Evolutionary conservation across 1,140 invertebrate genomes (phyloP), one percentile per base, ranked within the genome.

Genomic region (Trypoxylus dichotomus): DNA sequence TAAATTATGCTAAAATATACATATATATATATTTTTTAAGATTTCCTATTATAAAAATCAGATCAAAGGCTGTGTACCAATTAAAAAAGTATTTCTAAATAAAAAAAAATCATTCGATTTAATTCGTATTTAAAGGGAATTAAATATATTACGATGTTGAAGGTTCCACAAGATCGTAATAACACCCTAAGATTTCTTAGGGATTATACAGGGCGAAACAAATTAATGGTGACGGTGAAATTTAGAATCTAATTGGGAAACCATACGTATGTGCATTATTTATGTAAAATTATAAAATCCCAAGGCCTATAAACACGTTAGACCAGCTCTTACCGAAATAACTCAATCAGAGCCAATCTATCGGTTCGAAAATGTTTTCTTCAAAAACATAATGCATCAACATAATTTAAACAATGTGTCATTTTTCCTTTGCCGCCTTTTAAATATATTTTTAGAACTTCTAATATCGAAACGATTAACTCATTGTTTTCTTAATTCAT

Each of bases 381-480:
- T 63, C 7, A 11, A 63, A 63, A 63, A 63, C 24, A 25, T 63
- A 63, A 63, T 63, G 60, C 60, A 63, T 63, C 19, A 63, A 11
- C n/a, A 13, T 25, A 19, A 63, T 63, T 63, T 63, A 63, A 63
- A 27, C 60, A 63, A 11, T 3, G 10, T 27, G 60, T 63, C 60
- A 63, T 21, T 63, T 63, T 11, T 24, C 10, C 19, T 19, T 19
- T 24, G 5, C 24, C 3, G 10, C 60, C 19, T 63, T 24, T 25
- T 19, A 19, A 58, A 58, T 58, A 58, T 58, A 19, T n/a, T 58
- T 58, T 58, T 58, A 19, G 47, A 58, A 7, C 47, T 19, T 13
- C 21, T 19, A 58, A n/a, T 19, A 21, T 58, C 21, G 47, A 58
- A 58, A 0, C 47, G 7, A 19, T 58, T 58, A 37, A 37, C 32